Percentiles rank a stretch among this genome's conserved stretches.
Conservation (phyloP, 2,888 invertebrate genomes). For the Caenorhabditis auriculariae region DNA sequence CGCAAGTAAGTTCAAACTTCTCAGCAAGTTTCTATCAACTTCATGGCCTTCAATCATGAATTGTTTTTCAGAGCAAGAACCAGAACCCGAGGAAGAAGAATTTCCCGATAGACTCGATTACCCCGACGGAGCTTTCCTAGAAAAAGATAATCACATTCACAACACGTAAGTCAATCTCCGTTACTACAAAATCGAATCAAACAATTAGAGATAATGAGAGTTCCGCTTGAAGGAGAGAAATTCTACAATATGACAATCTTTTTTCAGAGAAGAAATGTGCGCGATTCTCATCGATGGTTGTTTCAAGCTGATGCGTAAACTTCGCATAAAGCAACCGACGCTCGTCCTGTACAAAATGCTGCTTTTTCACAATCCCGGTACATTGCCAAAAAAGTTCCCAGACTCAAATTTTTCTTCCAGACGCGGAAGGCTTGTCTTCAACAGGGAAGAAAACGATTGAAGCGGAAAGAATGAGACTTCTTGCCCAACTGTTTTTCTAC, state of each 20-base stretch:
- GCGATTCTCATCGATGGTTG: slow-evolving; percentile 44
- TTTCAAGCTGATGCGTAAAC: slow-evolving; percentile 38
- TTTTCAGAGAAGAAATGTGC: slow-evolving; percentile 45
- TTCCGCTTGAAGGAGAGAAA: too few relatives aligned
- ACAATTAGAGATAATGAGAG: too few relatives aligned
- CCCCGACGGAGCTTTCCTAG: slow-evolving; percentile 49
- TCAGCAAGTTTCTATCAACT: not conserved
- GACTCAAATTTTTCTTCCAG: slow-evolving; percentile 28
- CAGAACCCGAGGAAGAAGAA: slow-evolving; percentile 29
- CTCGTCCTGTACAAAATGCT: slow-evolving; percentile 50
- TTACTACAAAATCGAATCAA: not conserved
- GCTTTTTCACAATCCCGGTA: slow-evolving; percentile 49
- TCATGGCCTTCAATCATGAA: not conserved
- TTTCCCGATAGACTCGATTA: slow-evolving; percentile 39
- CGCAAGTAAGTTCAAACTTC: slow-evolving; percentile 13
- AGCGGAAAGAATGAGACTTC: slow-evolving; percentile 29
- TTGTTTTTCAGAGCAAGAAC: slow-evolving; percentile 30
- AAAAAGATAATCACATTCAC: slow-evolving; percentile 21
- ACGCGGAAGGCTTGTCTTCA: slow-evolving; percentile 44
- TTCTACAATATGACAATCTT: too few relatives aligned
- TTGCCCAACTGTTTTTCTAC: slow-evolving; percentile 34
- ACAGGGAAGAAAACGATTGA: slow-evolving; percentile 41
- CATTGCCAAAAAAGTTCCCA: too few relatives aligned
- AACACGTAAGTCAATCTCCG: slow-evolving; percentile 15
- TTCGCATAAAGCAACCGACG: slow-evolving; percentile 39